A percentile compares a stretch with the other conserved stretches of the same genome.
These are phyloP conservation scores for Brachirus orientalis DNA, from an alignment of 2,113 vertebrate genomes.

Conservation along the genomic window DNA sequence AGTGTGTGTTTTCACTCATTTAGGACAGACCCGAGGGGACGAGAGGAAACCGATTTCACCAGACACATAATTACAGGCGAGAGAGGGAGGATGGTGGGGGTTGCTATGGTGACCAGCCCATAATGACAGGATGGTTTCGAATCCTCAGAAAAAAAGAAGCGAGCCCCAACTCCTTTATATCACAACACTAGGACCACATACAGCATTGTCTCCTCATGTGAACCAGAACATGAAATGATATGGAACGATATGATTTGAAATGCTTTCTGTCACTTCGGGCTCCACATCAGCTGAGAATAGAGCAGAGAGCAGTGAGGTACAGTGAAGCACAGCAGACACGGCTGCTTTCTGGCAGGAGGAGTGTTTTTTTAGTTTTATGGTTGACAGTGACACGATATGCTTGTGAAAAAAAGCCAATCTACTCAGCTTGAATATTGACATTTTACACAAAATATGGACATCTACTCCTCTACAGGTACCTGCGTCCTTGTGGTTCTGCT, in stretches of 20 bases:
- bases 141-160: slow-evolving; percentile 41
- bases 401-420: no score
- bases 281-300: slow-evolving; percentile 3
- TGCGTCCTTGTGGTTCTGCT: no score
- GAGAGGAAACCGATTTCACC: slow-evolving; percentile 68
- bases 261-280: slow-evolving; percentile 27
- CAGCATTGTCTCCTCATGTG: slow-evolving; percentile 3
- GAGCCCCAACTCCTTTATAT: slow-evolving; percentile 26
- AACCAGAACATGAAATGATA: background rate
- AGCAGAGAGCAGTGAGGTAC: background rate
- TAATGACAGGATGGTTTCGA: slow-evolving; percentile 62
- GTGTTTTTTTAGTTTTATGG: no score
- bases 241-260: background rate
- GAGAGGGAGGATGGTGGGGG: slow-evolving; percentile 51
- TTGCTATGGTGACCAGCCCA: slow-evolving; percentile 61
- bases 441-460: no score
- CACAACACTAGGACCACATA: slow-evolving; percentile 30
- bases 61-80: slow-evolving; percentile 70
- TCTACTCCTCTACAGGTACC: no score
- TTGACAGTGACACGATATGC: no score
- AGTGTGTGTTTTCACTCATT: slow-evolving; percentile 43
- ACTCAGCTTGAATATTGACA: no score
- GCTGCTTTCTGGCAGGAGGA: no score
- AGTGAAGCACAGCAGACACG: background rate
- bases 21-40: slow-evolving; percentile 42